A percentile compares a stretch with the other conserved stretches of the same genome.
Conservation (phyloP, 2,888 invertebrate genomes). For the Polydesmus complanatus region DNA sequence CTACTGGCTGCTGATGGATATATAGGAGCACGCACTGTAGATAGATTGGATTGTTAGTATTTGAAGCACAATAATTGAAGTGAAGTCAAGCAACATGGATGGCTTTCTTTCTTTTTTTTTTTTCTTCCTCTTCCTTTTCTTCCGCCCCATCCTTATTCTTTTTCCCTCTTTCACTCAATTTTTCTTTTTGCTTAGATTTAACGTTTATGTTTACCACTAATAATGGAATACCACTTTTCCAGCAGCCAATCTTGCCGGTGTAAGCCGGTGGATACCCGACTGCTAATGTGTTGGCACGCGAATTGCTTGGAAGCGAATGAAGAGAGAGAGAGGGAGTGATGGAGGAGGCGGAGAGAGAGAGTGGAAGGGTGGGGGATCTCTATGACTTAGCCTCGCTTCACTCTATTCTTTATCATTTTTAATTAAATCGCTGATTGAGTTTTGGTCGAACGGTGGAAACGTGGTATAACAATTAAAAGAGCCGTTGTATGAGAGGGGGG, state of each 20-base stretch:
- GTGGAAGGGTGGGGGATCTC: background rate
- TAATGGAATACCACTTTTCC: too few relatives aligned
- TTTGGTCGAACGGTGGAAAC: background rate
- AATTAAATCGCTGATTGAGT: background rate
- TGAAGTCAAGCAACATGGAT: background rate
- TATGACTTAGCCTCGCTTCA: too few relatives aligned
- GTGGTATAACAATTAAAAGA: background rate
- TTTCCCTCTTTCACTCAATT: background rate
- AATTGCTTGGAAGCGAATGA: too few relatives aligned
- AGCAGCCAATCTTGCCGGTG: too few relatives aligned
- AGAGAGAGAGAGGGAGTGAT: background rate
- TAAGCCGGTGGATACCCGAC: too few relatives aligned
- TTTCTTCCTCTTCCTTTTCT: background rate
- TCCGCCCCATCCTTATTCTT: background rate
- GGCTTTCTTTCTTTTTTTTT: too few relatives aligned
- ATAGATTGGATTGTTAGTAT: constrained; percentile 16
- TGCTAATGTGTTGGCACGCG: too few relatives aligned
- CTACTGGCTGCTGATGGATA: too few relatives aligned
- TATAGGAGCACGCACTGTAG: background rate
- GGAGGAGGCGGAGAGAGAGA: background rate
- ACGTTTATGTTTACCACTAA: background rate
- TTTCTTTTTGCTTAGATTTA: too few relatives aligned
- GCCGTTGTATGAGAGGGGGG: background rate
- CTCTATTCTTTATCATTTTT: too few relatives aligned
- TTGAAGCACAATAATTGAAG: constrained; percentile 15